Conservation (phyloP, 2,797 vertebrate species). For the Halcyon chelicuti region DNA sequence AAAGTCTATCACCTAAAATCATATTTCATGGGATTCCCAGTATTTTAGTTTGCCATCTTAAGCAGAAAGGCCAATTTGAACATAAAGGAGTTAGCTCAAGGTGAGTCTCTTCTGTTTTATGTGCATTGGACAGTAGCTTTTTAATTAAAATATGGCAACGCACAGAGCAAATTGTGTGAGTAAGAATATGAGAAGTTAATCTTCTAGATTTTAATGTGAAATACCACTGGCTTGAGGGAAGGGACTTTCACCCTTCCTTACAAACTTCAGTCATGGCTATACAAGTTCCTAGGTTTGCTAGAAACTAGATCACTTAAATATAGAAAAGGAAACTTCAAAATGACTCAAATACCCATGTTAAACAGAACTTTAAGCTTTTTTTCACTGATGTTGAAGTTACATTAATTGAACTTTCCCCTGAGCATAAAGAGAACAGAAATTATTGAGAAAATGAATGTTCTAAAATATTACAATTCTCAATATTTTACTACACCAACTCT, state of each 20-base stretch:
- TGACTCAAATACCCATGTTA: neutral
- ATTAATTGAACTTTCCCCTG: neutral
- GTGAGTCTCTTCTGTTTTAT: neutral
- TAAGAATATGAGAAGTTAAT: constrained; percentile 7
- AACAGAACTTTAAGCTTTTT: neutral
- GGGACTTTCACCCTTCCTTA: neutral
- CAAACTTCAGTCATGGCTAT: neutral
- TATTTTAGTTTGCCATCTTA: neutral
- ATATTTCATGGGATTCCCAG: neutral
- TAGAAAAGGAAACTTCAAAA: neutral
- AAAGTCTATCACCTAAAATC: constrained; percentile 3
- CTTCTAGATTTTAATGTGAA: neutral
- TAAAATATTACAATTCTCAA: neutral
- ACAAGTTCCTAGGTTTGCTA: neutral
- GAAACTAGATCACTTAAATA: neutral
- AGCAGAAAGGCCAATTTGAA: neutral
- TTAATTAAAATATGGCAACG: constrained; percentile 35
- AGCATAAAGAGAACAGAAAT: neutral
- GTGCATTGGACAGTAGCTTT: neutral
- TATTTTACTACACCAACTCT: neutral
- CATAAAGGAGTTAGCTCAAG: neutral
- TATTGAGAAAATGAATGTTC: neutral
- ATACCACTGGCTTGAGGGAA: neutral
- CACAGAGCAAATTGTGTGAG: neutral
- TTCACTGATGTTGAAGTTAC: neutral